A percentile compares a stretch with the other conserved stretches of the same genome.
These are phyloP conservation scores for Orycteropus afer DNA, from an alignment of 2,113 vertebrate species.

Conservation along the genomic window DNA sequence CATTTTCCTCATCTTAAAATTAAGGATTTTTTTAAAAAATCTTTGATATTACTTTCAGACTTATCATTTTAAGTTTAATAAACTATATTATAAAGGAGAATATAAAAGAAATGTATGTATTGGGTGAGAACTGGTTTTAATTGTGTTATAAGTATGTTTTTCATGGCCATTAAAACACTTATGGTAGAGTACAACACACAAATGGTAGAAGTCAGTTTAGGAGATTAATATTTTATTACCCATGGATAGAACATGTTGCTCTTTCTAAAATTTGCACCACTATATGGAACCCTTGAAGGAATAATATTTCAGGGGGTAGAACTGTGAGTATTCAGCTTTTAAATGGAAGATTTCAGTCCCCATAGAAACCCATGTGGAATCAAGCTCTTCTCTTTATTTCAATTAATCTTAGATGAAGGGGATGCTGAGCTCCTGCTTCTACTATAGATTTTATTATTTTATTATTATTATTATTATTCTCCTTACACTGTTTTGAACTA, in stretches of 20 bases:
- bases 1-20: background rate
- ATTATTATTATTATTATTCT: background rate
- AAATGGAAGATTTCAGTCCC: background rate
- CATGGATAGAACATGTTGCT: background rate
- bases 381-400: background rate
- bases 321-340: background rate
- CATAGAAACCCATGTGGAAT: background rate
- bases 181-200: background rate
- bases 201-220: background rate
- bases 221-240: background rate
- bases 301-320: background rate
- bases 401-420: background rate
- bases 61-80: background rate
- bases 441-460: too few relatives aligned
- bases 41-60: background rate
- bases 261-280: background rate
- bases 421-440: background rate
- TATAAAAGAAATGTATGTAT: background rate
- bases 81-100: background rate
- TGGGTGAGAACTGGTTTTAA: background rate
- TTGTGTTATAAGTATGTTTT: background rate
- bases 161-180: background rate
- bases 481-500: background rate
- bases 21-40: background rate
- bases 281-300: background rate